Evolutionary conservation across 2,888 invertebrate genomes (phyloP).

Genomic region (Synergus japonicus): DNA sequence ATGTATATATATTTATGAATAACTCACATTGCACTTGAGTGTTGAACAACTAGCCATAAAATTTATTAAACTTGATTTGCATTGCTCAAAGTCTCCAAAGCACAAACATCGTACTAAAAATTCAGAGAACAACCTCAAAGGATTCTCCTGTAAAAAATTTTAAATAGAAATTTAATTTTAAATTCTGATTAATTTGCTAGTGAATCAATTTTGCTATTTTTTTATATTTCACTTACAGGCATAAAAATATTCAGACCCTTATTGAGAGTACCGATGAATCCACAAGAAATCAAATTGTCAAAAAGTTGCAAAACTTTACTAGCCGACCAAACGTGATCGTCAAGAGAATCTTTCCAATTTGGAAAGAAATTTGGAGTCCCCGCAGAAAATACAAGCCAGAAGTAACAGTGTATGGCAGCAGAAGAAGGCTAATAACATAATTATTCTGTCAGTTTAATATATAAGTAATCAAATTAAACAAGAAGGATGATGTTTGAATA

Average conservation of each 20-base stretch:
- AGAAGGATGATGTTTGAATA: neutral
- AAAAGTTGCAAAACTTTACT: conserved; percentile 78
- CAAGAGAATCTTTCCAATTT: conserved; percentile 65
- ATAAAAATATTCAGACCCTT: conserved; percentile 86
- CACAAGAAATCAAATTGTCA: conserved; percentile 79
- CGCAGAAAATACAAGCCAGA: conserved; percentile 71
- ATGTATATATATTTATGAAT: neutral
- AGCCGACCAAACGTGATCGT: conserved; percentile 70
- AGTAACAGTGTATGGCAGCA: conserved; percentile 68
- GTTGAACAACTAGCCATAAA: conserved; percentile 72
- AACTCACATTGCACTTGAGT: conserved; percentile 68
- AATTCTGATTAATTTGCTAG: neutral
- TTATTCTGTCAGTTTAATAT: neutral
- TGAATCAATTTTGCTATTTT: neutral
- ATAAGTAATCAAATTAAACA: neutral
- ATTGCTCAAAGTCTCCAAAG: conserved; percentile 70
- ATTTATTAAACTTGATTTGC: conserved; percentile 69
- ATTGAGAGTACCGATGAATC: conserved; percentile 81
- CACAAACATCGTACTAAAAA: conserved; percentile 79
- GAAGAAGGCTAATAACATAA: conserved; percentile 66
- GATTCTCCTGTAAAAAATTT: conserved; percentile 80
- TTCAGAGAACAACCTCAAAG: conserved; percentile 80
- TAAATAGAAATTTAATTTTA: neutral
- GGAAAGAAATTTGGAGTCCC: conserved; percentile 57
- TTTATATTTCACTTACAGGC: conserved; percentile 77